phyloP scores from a whole-genome alignment of 2,797 vertebrate genomes.

The Sebastes nivosus region DNA sequence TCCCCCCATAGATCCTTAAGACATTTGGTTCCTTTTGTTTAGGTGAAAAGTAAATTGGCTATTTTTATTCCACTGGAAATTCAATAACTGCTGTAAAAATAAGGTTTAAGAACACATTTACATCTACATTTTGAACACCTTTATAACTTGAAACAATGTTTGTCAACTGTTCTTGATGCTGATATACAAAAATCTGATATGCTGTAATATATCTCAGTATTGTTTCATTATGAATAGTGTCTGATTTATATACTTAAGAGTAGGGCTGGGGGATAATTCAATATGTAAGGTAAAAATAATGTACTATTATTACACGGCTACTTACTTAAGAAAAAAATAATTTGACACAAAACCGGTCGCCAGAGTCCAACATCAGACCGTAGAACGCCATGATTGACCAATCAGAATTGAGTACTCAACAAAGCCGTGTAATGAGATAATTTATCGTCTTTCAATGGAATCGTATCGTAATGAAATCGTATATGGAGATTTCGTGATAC shows the following conservation, averaged over 20 bases:
- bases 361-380: too few species aligned
- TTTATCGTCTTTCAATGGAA: not conserved
- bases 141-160: not conserved
- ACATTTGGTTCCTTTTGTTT: not conserved
- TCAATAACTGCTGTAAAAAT: not conserved
- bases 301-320: too few species aligned
- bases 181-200: not conserved
- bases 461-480: rapidly evolving
- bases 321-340: too few species aligned
- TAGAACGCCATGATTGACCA: too few species aligned
- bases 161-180: not conserved
- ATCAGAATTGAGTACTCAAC: too few species aligned
- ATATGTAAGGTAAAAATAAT: too few species aligned
- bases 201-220: not conserved
- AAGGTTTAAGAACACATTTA: not conserved
- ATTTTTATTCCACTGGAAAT: not conserved
- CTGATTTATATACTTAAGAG: not conserved
- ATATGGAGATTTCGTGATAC: not conserved
- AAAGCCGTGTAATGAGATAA: too few species aligned
- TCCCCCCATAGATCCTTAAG: too few species aligned
- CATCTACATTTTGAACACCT: not conserved
- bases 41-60: not conserved
- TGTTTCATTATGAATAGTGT: not conserved
- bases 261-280: too few species aligned
- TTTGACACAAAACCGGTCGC: too few species aligned